phyloP scores from a whole-genome alignment of 37 sponge, comb jelly and placozoan species.

The Amphimedon queenslandica region DNA sequence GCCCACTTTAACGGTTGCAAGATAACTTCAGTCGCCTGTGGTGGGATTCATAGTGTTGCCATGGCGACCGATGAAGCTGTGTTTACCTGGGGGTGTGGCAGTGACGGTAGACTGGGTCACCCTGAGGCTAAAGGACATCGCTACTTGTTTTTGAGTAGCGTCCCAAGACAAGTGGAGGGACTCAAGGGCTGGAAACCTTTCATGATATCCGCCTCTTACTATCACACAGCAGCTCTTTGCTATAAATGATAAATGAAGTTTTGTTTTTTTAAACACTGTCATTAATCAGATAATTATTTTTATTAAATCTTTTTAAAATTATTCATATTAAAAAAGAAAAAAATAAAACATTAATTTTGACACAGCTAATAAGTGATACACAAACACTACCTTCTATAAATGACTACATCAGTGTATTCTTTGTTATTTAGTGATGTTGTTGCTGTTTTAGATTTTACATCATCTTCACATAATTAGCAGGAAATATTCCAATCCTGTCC shows the following conservation, averaged over 20 bases:
- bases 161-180: slow-evolving; percentile 42
- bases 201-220: slow-evolving; percentile 42
- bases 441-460: no score
- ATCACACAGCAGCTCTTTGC: slow-evolving; percentile 45
- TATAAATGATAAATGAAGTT: not conserved
- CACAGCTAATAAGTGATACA: no score
- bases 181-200: slow-evolving; percentile 5
- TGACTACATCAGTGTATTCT: no score
- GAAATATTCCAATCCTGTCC: slow-evolving; percentile 92
- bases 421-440: no score
- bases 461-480: slow-evolving; percentile 92
- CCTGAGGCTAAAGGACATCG: slow-evolving; percentile 62
- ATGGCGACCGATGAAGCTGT: slow-evolving; percentile 35
- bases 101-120: slow-evolving; percentile 67
- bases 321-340: not conserved
- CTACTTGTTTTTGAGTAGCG: slow-evolving; percentile 44
- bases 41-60: slow-evolving; percentile 63
- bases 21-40: slow-evolving; percentile 31
- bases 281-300: no score
- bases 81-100: slow-evolving; percentile 75
- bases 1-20: slow-evolving; percentile 22
- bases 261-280: no score
- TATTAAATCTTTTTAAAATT: no score
- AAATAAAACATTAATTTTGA: not conserved
- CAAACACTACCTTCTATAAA: no score